phyloP scores from a whole-genome alignment of 1,140 invertebrate species.

The Leptinotarsa texana region DNA sequence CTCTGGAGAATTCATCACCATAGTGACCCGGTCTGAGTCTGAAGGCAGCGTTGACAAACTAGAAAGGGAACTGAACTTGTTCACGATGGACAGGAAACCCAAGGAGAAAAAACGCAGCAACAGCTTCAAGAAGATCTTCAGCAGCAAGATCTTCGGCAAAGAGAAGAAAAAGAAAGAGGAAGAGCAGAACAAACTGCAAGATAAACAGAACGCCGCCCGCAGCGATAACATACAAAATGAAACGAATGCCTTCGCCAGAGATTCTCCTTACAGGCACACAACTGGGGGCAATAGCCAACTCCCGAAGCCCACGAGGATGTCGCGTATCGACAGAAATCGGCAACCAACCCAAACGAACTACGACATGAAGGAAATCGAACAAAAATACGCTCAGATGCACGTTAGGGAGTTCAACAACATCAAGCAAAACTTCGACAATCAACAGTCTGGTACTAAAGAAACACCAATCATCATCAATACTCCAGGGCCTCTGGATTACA shows the following conservation, averaged over 20 bases:
- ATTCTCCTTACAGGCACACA: conserved; percentile 45
- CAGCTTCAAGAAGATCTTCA: conserved; percentile 49
- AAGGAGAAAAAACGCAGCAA: conserved; percentile 49
- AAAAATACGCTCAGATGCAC: conserved; percentile 45
- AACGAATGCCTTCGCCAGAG: conserved; percentile 43
- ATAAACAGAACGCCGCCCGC: conserved; percentile 37
- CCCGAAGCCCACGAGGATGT: conserved; percentile 11
- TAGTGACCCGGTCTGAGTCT: conserved; percentile 42
- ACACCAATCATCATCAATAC: conserved; percentile 28
- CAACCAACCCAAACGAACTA: conserved; percentile 7
- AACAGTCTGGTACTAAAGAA: conserved; percentile 39
- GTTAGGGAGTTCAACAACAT: conserved; percentile 46
- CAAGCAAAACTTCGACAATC: conserved; percentile 39
- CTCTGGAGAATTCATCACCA: conserved; percentile 39
- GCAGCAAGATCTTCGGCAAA: conserved; percentile 41
- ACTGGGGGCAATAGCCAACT: conserved; percentile 20
- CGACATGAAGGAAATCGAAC: conserved; percentile 39
- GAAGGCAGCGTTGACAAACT: conserved; percentile 48
- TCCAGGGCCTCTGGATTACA: conserved; percentile 35
- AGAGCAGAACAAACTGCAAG: conserved; percentile 34
- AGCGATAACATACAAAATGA: conserved; percentile 50
- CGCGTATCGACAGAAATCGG: conserved; percentile 27
- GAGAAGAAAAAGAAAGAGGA: conserved; percentile 51
- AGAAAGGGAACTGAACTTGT: conserved; percentile 43
- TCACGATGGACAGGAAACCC: conserved; percentile 47